Evolutionary conservation across 2,888 invertebrate genomes (phyloP), one percentile per base, ranked within the genome.

Genomic region (Amiota minor): DNA sequence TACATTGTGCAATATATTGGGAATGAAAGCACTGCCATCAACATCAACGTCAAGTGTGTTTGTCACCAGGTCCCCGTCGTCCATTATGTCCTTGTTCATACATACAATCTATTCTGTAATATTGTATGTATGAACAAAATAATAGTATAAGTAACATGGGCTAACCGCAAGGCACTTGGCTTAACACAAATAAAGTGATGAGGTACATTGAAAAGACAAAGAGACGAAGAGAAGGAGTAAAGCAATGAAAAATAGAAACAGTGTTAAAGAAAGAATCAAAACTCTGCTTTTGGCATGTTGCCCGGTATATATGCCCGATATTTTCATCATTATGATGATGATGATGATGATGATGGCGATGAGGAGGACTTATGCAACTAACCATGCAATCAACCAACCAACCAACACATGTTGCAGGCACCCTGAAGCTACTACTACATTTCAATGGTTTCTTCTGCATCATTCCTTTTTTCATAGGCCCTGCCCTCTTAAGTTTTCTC

Each of bases 141-240:
- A 6, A 0, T 35, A 35, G 4, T 35, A 35, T 8, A 35, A 35
- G n/a, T 10, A 56, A 56, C 11, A 16, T 56, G 18, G n/a, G 56
- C 56, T 56, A 56, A 56, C 56, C 56, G 56, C 56, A 56, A 50
- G 56, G 56, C 56, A 56, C 56, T 56, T 56, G 18, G 35, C 35
- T 35, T 35, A 35, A 35, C 35, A 35, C 35, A 35, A 35, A 35
- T 35, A 8, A 35, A 35, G 35, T 18, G 56, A 18, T 16, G 53
- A 9, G 53, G 11, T 50, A 50, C 53, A 50, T 12, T 50, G n/a
- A 4, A 50, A 50, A n/a, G 4, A 35, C 35, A 35, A 4, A 35
- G 2, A 35, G 35, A 35, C 35, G 56, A 56, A 18, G n/a, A 20
- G 16, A 56, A 56, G 20, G 16, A n/a, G 56, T 18, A 56, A 14